Evolutionary conservation across 2,888 invertebrate species (phyloP), one percentile per base, ranked within the genome.

Genomic region (Hymenopus coronatus): DNA sequence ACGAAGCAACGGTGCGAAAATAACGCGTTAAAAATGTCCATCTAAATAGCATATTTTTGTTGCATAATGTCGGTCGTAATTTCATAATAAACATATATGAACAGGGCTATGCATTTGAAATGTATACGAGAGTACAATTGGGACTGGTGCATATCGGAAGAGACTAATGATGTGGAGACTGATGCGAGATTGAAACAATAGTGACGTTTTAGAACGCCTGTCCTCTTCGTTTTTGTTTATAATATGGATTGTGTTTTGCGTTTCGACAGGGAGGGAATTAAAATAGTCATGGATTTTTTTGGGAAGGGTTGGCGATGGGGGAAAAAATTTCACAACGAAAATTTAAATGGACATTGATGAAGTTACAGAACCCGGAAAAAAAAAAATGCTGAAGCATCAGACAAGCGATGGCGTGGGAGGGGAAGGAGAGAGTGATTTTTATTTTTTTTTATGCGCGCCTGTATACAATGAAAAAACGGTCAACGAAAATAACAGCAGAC

Each of bases 301-400:
- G 25, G n/a, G 30, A 87, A 70, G 54, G 54, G 54, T 70, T 70
- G 54, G 54, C 54, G 54, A 70, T 70, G 54, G 54, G 54, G 54
- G 54, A 70, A 70, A 87, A 87, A 85, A 88, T 86, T 87, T 87
- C 40, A 27, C n/a, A 82, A 87, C 87, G 87, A 87, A 87, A 87
- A 87, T 87, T 82, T 88, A 88, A 88, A 88, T 85, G 88, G 88
- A 85, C 85, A 85, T 46, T 88, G 88, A 88, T 88, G 85, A 88
- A 88, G 85, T 88, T 88, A 88, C 40, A 88, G 87, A 82, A 87
- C 82, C 25, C 82, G 28, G 86, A 81, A 27, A 81, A 86, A 40
- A 40, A 54, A 70, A 70, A 70, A 25, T 70, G 14, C 54, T 20
- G 54, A 70, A 70, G 54, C 54, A 70, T 70, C 81, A 86, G 86